A percentile compares a stretch with the other conserved stretches of the same genome.
Conservation (phyloP, 1,140 invertebrate genomes). For the Brachionus plicatilis region DNA sequence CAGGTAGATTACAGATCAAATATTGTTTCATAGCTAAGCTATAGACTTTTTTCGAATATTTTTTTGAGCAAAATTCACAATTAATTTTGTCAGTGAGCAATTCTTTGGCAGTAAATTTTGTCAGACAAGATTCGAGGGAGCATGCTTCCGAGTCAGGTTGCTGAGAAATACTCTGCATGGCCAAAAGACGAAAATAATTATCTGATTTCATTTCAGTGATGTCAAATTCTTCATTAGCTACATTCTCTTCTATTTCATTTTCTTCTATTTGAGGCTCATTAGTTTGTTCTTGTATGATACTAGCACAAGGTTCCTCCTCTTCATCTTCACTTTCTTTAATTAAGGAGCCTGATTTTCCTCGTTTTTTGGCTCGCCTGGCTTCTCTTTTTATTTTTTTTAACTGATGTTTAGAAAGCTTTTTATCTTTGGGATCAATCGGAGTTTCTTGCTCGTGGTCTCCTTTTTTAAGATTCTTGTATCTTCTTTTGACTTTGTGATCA, state of each 20-base stretch:
- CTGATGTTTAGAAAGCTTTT: slow-evolving; percentile 37
- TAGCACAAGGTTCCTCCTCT: slow-evolving; percentile 45
- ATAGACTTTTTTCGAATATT: slow-evolving; percentile 66
- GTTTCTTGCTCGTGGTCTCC: slow-evolving; percentile 48
- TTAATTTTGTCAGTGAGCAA: slow-evolving; percentile 83
- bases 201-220: background rate
- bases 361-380: slow-evolving; percentile 12
- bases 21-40: slow-evolving; percentile 85
- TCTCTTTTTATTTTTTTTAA: slow-evolving; percentile 34
- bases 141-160: slow-evolving; percentile 31
- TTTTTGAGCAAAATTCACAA: slow-evolving; percentile 69
- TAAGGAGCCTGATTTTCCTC: background rate
- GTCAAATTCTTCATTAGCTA: slow-evolving; percentile 33
- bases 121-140: slow-evolving; percentile 73
- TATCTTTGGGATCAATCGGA: background rate
- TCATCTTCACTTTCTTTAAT: slow-evolving; percentile 41
- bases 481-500: background rate
- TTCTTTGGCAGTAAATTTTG: slow-evolving; percentile 82
- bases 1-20: slow-evolving; percentile 79
- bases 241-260: slow-evolving; percentile 42
- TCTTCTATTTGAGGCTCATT: slow-evolving; percentile 23
- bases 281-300: slow-evolving; percentile 41
- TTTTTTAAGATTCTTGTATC: slow-evolving; percentile 42
- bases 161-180: background rate
- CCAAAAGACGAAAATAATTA: background rate